Base-by-base conservation (phyloP, 2,113 vertebrate genomes). In the Pterophyllum scalare region DNA sequence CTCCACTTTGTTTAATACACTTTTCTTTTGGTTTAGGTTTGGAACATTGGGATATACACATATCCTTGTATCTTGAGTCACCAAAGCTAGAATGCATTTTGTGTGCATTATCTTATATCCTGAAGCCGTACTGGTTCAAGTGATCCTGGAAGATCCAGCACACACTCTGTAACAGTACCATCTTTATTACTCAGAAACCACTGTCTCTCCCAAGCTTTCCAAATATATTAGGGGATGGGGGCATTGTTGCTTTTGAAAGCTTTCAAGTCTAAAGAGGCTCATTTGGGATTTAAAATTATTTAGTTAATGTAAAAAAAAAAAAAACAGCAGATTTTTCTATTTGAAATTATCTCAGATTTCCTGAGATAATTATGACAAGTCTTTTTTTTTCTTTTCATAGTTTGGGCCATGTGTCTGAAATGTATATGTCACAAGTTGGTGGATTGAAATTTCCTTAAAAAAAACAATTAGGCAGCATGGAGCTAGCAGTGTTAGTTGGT, bases 191-290 rank as follows among this genome's bases (percentile, higher is more conserved):
- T 28, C 4, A 67, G 12, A 67, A 49, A 70, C n/a, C 19, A 19
- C 22, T 6, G 24, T 70, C 19, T 28, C 22, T 2, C 3, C 64
- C 38, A 49, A 6, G 19, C 15, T 49, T 70, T 49, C 28, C 15
- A 70, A 13, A 0, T 28, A 70, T 20, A 43, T 70, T 33, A 0
- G 0, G 38, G 46, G 22, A n/a, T 70, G 64, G 22, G n/a, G 26
- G 8, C 22, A 19, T 19, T 67, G 49, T 49, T 67, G 64, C 5
- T 19, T 1, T 2, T 46, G 14, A 67, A 46, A 49, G 17, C 9
- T 20, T 49, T 49, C 24, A 49, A 49, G 14, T 26, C 43, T 9
- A 49, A 46, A 70, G 22, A 49, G 22, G 26, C 22, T 49, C 1
- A 17, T 13, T 17, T 3, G 62, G 62, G 62, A 43, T 65, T 65